These are phyloP conservation scores for Proisotoma minuta DNA, from an alignment of 2,888 invertebrate species.

Conservation along the genomic window DNA sequence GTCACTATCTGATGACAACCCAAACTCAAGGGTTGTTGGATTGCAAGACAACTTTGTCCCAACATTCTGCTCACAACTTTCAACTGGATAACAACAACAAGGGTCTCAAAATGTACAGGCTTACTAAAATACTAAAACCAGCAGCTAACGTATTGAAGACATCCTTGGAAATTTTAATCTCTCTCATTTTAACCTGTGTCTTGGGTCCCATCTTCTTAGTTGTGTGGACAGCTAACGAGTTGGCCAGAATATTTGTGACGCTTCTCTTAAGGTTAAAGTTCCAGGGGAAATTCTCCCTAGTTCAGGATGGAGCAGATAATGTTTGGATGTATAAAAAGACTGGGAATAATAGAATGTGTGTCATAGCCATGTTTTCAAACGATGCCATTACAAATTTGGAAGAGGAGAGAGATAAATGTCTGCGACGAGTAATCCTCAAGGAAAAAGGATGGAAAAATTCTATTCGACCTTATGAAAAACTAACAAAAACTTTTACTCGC, in stretches of 20 bases:
- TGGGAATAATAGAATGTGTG: slow-evolving; percentile 36
- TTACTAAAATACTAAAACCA: not conserved
- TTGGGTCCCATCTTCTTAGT: slow-evolving; percentile 26
- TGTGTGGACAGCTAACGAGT: slow-evolving; percentile 31
- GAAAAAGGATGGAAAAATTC: slow-evolving; percentile 20
- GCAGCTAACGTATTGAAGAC: not conserved
- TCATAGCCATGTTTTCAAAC: slow-evolving; percentile 27
- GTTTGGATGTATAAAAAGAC: slow-evolving; percentile 37
- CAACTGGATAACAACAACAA: not conserved
- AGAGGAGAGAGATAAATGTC: slow-evolving; percentile 24
- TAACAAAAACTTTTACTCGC: slow-evolving; percentile 33
- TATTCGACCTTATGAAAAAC: slow-evolving; percentile 32
- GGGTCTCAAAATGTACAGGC: not conserved
- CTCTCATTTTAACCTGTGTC: slow-evolving; percentile 27
- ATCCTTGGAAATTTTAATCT: slow-evolving; percentile 28
- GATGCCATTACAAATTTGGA: slow-evolving; percentile 24
- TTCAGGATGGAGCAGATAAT: slow-evolving; percentile 35
- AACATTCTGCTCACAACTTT: too few relatives aligned
- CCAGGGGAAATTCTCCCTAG: slow-evolving; percentile 18
- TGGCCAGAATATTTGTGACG: slow-evolving; percentile 26
- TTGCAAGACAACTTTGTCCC: too few relatives aligned
- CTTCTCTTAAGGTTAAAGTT: slow-evolving; percentile 16
- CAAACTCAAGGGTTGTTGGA: too few relatives aligned
- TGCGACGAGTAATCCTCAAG: slow-evolving; percentile 27
- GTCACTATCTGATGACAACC: too few relatives aligned